Evolutionary conservation across 2,113 vertebrate species (phyloP), one percentile per base, ranked within the genome.

Genomic region (Callipepla squamata): DNA sequence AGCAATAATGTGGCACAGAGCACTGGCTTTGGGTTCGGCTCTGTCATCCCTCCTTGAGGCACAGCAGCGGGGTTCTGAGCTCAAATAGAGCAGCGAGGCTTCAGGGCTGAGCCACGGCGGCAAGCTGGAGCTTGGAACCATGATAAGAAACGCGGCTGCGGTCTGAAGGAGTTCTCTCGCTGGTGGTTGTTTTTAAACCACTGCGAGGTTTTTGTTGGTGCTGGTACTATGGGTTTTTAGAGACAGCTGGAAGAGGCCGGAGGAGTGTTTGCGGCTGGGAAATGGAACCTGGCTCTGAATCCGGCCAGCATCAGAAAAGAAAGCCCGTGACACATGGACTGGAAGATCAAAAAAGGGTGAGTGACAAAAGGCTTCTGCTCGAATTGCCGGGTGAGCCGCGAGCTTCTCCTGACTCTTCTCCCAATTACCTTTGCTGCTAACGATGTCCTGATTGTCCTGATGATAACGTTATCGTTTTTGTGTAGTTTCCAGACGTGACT

Each of bases 291-390:
- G 98, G 97, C 95, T 97, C 98, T 74, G 99, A 99, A 97, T 97
- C 98, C 42, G 98, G 97, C 96, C 98, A 99, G 95, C 98, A 98
- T 82, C 98, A 98, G 96, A 99, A 98, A 97, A 99, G 98, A 97
- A 99, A 98, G 95, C 97, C 98, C 36, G 98, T 98, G 93, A 98
- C 98, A 94, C 99, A 99, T 50, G 98, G 98, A 90, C 94, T 99
- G 98, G 99, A 99, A 97, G 99, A 99, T 97, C 99, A 99, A 97
- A 99, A 99, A 97, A 98, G 98, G 98, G 99, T 99, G 97, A 99
- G 99, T 98, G 68, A 61, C 57, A 79, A 85, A 92, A 80, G 69
- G 85, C 55, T 87, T 78, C 65, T 53, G 82, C 58, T 94, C 72
- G 83, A 90, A 92, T 92, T 85, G 80, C 85, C 89, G 26, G 42